Evolutionary conservation across 35 echinoderm and acorn worm species (phyloP), one percentile per base, ranked within the genome.

Genomic region (Hemicentrotus pulcherrimus): DNA sequence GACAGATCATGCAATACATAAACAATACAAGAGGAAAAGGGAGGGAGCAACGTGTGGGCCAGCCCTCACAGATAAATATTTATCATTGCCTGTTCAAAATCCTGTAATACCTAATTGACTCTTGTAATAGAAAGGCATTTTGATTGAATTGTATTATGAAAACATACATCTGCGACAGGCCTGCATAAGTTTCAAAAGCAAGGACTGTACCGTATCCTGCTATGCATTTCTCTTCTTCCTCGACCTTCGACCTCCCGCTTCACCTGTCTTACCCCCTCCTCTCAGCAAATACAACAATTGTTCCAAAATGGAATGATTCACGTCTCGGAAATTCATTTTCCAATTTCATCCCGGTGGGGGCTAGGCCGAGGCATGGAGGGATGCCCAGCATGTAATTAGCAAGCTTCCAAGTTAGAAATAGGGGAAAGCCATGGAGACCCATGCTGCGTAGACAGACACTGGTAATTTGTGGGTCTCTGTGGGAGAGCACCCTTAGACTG

Each of bases 281-380:
- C 88, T 90, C 13, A 47, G 46, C 88, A 33, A 90, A 78, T 78
- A 78, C 19, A 78, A 78, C 65, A 78, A 78, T 78, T 78, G 65
- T 78, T 78, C 65, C 22, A 78, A 78, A 78, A 78, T 78, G 65
- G 65, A 15, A 78, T 78, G 65, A 78, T 78, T 78, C 65, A 78
- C 65, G 65, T 78, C 65, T 78, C 28, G 65, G 65, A 90, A 90
- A 90, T 90, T 90, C 88, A 90, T 90, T 90, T 90, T 47, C 46
- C 32, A 90, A 90, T 47, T 90, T 33, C 0, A 33, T 90, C 46
- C 11, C 32, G 32, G 65, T 10, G 2, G 7, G 32, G 88, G 32
- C 46, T 41, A 90, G 46, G 46, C 88, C 88, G 32, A 90, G 46
- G 31, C 32, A 90, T 41, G 11, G 31, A 90, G 88, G 88, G 65